phyloP scores from a whole-genome alignment of 2,113 vertebrate species.

The Casuarius casuarius region DNA sequence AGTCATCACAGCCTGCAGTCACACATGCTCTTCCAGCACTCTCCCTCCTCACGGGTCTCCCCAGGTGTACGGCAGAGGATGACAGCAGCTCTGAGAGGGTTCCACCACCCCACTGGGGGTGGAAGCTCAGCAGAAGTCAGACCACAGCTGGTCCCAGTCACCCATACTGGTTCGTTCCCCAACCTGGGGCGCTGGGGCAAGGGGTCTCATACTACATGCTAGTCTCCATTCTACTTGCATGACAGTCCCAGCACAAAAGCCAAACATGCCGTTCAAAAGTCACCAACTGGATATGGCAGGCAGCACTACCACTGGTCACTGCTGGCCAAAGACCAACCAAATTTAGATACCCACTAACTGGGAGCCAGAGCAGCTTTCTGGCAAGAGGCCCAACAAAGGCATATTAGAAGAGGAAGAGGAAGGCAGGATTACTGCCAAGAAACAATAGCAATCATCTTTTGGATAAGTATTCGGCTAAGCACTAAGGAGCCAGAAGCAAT shows the following conservation, averaged over 20 bases:
- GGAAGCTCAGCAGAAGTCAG: not conserved
- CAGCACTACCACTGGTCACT: not conserved
- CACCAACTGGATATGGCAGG: not conserved
- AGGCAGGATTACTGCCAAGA: not conserved
- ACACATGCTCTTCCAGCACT: not conserved
- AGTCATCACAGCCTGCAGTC: not conserved
- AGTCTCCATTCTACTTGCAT: not conserved
- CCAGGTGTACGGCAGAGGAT: not conserved
- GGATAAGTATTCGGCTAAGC: not conserved
- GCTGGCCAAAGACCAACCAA: not conserved
- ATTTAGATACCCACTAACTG: not conserved
- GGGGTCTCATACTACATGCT: not conserved
- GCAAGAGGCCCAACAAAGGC: not conserved
- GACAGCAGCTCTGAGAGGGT: not conserved
- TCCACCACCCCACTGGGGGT: accelerated
- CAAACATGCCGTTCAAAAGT: not conserved
- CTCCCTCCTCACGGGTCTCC: not conserved
- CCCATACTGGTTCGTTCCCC: not conserved
- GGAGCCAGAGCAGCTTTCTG: not conserved
- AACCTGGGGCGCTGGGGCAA: not conserved
- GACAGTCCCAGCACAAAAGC: not conserved
- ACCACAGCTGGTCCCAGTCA: not conserved
- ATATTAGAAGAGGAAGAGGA: not conserved
- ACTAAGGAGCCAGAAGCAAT: not conserved
- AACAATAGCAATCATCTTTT: not conserved